Conservation (phyloP, 2,113 vertebrate genomes). For the Capricornis sumatraensis region DNA sequence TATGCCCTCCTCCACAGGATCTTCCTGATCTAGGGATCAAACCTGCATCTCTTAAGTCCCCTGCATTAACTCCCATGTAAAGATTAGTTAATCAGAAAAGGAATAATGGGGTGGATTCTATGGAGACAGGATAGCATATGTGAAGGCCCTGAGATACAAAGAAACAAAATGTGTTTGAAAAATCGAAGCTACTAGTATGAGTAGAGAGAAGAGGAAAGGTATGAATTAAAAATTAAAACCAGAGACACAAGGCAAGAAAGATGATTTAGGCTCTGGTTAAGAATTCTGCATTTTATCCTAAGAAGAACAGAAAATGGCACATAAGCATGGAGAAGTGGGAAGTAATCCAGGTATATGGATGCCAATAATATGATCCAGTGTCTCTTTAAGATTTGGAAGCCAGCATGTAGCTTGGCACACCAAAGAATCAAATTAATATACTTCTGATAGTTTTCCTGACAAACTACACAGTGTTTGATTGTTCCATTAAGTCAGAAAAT, state of each 20-base stretch:
- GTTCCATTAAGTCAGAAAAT: neutral
- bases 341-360: neutral
- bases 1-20: neutral
- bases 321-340: neutral
- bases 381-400: neutral
- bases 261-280: neutral
- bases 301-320: neutral
- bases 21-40: neutral
- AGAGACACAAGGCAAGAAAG: neutral
- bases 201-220: neutral
- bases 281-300: neutral
- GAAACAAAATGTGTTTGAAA: neutral
- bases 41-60: neutral
- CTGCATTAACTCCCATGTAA: neutral
- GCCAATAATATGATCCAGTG: neutral
- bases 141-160: neutral
- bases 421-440: conserved; percentile 1
- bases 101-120: neutral
- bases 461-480: neutral
- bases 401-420: neutral
- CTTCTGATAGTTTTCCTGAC: neutral
- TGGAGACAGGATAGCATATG: neutral
- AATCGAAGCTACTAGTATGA: neutral
- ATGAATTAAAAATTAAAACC: neutral
- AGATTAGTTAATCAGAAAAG: neutral